Percentiles rank a stretch among this genome's conserved stretches.
phyloP scores from a whole-genome alignment of 2,888 invertebrate genomes.

The Timandra comae region DNA sequence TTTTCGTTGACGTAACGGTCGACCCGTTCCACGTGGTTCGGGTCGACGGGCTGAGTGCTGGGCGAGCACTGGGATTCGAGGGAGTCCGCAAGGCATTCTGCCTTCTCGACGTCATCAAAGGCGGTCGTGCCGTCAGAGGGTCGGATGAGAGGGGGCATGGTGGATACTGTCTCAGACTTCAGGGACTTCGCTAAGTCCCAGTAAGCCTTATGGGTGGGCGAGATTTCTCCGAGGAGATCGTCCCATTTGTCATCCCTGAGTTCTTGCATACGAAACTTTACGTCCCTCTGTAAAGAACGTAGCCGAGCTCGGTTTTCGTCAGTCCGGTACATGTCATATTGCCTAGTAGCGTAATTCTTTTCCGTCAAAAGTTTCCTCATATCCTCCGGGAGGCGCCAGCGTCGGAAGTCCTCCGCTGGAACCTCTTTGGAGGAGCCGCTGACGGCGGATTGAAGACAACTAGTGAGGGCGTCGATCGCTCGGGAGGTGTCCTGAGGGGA shows the following conservation, averaged over 20 bases:
- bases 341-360: not conserved
- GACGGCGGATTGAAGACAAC: too few species aligned
- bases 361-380: not conserved
- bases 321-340: not conserved
- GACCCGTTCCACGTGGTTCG: too few species aligned
- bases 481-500: not conserved
- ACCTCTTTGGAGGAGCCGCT: not conserved
- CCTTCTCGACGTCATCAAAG: too few species aligned
- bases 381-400: conserved; percentile 1
- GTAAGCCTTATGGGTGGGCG: too few species aligned
- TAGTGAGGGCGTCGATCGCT: not conserved
- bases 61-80: too few species aligned
- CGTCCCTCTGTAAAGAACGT: not conserved
- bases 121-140: too few species aligned
- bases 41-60: too few species aligned
- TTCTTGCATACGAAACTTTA: not conserved
- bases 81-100: too few species aligned
- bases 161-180: too few species aligned
- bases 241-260: not conserved
- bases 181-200: too few species aligned
- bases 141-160: not conserved
- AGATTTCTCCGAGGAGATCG: too few species aligned
- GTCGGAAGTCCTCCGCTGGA: not conserved
- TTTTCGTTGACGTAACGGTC: too few species aligned
- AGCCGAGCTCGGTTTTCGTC: conserved; percentile 1